Percentiles rank a stretch among this genome's conserved stretches.
phyloP scores from a whole-genome alignment of 1,140 invertebrate genomes.

The Daktulosphaira vitifoliae region DNA sequence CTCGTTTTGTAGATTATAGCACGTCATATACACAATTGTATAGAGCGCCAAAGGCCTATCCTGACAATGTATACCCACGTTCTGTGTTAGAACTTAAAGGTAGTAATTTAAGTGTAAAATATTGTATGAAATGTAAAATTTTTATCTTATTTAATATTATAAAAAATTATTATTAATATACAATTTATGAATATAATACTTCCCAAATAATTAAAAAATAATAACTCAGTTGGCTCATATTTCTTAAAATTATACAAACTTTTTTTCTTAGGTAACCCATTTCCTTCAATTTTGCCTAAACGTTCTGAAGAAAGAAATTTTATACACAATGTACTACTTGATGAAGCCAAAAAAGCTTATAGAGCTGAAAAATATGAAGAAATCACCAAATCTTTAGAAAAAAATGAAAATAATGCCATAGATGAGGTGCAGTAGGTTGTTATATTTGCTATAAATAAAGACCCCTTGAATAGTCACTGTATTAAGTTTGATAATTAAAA shows the following conservation, averaged over 20 bases:
- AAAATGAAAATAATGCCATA: not conserved
- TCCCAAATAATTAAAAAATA: no score
- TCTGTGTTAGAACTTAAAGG: conserved; percentile 63
- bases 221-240: no score
- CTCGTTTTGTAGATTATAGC: conserved; percentile 63
- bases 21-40: conserved; percentile 64
- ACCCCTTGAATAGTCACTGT: no score
- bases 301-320: conserved; percentile 50
- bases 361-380: conserved; percentile 44
- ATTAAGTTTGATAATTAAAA: no score
- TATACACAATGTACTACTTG: conserved; percentile 61
- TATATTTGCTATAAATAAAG: no score
- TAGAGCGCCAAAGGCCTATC: conserved; percentile 57
- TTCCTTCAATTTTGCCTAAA: conserved; percentile 51
- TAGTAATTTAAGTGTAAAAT: not conserved
- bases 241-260: no score
- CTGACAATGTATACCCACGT: conserved; percentile 43
- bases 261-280: conserved; percentile 44
- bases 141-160: conserved; percentile 3
- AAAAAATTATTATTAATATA: not conserved
- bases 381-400: conserved; percentile 41
- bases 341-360: conserved; percentile 63
- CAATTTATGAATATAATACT: not conserved
- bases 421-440: no score
- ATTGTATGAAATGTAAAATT: not conserved